Evolutionary conservation across 2,113 vertebrate genomes (phyloP).

Genomic region (Mormyrus iriodes): DNA sequence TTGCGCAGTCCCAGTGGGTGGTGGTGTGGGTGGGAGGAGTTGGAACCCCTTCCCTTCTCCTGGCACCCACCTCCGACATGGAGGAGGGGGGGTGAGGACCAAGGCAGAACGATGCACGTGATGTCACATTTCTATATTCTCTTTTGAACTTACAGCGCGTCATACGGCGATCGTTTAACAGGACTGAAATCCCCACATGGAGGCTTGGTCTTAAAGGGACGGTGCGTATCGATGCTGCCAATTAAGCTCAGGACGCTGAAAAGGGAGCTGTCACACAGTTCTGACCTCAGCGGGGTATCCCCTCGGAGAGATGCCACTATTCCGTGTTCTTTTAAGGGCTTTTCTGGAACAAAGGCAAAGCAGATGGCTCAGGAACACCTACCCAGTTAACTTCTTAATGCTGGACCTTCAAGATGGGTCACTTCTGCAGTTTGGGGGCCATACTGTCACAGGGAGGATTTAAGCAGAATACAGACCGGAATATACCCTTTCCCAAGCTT

Average conservation of each 20-base stretch:
- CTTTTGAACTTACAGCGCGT: neutral
- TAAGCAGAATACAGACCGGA: neutral
- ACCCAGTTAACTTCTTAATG: slow-evolving; percentile 2
- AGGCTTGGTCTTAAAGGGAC: neutral
- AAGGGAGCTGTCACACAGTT: neutral
- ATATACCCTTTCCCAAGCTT: neutral
- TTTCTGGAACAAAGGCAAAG: neutral
- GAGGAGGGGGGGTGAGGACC: slow-evolving; percentile 44
- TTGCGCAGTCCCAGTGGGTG: slow-evolving; percentile 46
- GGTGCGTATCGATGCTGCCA: neutral
- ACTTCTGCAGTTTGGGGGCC: neutral
- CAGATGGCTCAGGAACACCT: neutral
- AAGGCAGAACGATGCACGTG: slow-evolving; percentile 18
- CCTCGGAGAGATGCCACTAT: neutral
- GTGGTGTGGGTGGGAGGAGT: neutral
- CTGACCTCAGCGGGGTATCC: neutral
- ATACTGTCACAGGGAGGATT: neutral
- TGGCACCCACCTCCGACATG: slow-evolving; percentile 8
- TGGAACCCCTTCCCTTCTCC: slow-evolving; percentile 28
- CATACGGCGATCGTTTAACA: neutral
- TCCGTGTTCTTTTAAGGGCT: neutral
- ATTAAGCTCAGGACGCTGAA: neutral
- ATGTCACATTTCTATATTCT: neutral
- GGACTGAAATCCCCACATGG: neutral
- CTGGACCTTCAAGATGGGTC: neutral